Evolutionary conservation across 2,797 vertebrate genomes (phyloP).

Genomic region (Protonibea diacanthus): DNA sequence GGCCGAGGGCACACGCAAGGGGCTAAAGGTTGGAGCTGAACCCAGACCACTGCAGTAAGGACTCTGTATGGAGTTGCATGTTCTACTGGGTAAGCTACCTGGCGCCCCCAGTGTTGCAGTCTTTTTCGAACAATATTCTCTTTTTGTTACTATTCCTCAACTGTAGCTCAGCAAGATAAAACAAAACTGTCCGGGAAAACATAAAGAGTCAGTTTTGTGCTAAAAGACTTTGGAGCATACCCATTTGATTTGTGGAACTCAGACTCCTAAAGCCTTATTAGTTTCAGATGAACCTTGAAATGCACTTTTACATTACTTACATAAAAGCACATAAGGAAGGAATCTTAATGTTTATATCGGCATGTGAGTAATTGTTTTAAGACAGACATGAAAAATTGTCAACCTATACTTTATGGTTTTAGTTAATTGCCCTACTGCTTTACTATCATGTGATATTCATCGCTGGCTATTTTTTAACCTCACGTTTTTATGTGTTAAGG

Average conservation of each 20-base stretch:
- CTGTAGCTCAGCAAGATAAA: slow-evolving; percentile 5
- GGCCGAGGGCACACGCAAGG: too few relatives aligned
- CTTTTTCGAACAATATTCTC: not conserved
- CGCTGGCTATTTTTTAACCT: slow-evolving; percentile 22
- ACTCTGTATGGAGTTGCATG: too few relatives aligned
- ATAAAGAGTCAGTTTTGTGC: not conserved
- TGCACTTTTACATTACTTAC: not conserved
- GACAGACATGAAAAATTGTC: slow-evolving; percentile 2
- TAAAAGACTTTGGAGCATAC: not conserved
- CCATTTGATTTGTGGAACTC: not conserved
- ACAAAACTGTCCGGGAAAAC: not conserved
- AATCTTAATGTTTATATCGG: slow-evolving; percentile 25
- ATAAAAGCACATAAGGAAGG: too few relatives aligned
- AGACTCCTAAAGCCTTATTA: not conserved
- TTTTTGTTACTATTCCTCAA: not conserved
- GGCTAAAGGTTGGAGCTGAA: too few relatives aligned
- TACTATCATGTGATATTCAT: slow-evolving; percentile 25
- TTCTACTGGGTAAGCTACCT: too few relatives aligned
- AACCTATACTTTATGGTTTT: slow-evolving; percentile 29
- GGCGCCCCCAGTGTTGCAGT: not conserved
- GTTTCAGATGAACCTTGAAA: slow-evolving; percentile 14
- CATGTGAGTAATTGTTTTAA: slow-evolving; percentile 22
- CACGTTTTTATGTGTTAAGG: slow-evolving; percentile 17
- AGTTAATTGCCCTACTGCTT: slow-evolving; percentile 6
- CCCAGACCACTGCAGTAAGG: too few relatives aligned